Evolutionary conservation across 2,797 vertebrate genomes (phyloP), one percentile per base, ranked within the genome.

Genomic region (Cichlasoma orientale): DNA sequence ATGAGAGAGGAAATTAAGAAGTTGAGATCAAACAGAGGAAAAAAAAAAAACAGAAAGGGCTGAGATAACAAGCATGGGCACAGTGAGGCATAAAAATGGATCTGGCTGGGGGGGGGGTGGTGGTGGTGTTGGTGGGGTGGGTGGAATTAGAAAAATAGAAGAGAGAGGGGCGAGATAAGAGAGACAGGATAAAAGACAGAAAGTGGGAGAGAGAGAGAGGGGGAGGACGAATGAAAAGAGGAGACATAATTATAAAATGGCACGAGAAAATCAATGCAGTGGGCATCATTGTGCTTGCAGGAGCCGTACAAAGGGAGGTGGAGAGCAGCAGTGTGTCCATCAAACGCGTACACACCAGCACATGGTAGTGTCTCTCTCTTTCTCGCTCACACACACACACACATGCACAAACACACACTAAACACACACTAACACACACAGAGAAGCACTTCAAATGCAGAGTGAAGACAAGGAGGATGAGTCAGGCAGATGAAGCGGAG

Each of bases 1-100:
- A 92, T 75, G 86, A 89, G 88, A 90, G 83, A 90, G 87, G 92
- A 93, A 93, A 94, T 93, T 88, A 93, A 92, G 91, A 93, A 92
- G 90, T 91, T 88, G 88, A 92, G 92, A 94, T 90, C 89, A 93
- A 92, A 90, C 73, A 77, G 82, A 78, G 11, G 68, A 18, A 29
- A 80, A 84, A 85, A 87, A 75, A 56, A 36, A 72, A 55, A 72
- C 72, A 77, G 80, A 88, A 86, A 77, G 77, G 87, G 77, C 80
- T 38, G 63, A 88, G 90, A 94, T 94, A 94, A 93, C 90, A 88
- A 93, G 91, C 86, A 84, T 6, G 75, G 80, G 82, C 82, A 93
- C 83, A 82, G 80, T 54, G 84, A 91, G 88, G 89, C 86, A 90
- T 84, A 91, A 89, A 93, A 92, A 93, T 85, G 92, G 89, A 93